These are phyloP conservation scores for Folsomia manolachei DNA, from an alignment of 2,888 invertebrate species.

Conservation along the genomic window DNA sequence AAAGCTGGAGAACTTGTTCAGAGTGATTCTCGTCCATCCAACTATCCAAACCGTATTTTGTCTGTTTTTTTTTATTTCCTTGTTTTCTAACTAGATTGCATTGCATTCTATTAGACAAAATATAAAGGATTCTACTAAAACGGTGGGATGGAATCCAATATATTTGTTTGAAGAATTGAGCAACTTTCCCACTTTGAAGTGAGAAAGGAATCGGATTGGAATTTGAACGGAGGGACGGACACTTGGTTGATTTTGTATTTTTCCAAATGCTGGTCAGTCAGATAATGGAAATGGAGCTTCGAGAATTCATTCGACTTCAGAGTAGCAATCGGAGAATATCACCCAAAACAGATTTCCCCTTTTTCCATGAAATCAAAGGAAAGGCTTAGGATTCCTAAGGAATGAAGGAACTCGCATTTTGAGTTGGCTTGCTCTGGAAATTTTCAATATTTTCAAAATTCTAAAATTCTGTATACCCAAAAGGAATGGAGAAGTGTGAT, in stretches of 20 bases:
- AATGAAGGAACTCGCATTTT: too few species aligned
- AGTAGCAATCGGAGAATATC: too few species aligned
- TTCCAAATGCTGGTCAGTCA: background rate
- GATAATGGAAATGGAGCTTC: background rate
- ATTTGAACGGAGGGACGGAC: constrained; percentile 1
- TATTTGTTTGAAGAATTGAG: background rate
- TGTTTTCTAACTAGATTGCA: constrained; percentile 2
- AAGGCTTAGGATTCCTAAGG: too few species aligned
- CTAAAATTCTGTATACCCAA: background rate
- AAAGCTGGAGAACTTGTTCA: background rate
- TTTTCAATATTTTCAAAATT: background rate
- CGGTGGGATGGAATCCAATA: too few species aligned
- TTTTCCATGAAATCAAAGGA: too few species aligned
- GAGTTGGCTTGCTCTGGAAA: too few species aligned
- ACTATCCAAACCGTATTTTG: too few species aligned
- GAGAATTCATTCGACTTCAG: background rate
- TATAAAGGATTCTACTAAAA: background rate
- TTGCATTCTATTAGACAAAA: constrained; percentile 7
- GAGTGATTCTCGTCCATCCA: background rate
- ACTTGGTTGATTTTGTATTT: background rate
- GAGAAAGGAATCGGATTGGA: constrained; percentile 7
- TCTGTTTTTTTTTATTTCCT: background rate
- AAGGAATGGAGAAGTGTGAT: background rate
- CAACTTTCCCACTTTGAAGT: constrained; percentile 1
- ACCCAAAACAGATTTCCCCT: background rate